Conservation (phyloP, 2,797 vertebrate species). For the Choloepus didactylus region DNA sequence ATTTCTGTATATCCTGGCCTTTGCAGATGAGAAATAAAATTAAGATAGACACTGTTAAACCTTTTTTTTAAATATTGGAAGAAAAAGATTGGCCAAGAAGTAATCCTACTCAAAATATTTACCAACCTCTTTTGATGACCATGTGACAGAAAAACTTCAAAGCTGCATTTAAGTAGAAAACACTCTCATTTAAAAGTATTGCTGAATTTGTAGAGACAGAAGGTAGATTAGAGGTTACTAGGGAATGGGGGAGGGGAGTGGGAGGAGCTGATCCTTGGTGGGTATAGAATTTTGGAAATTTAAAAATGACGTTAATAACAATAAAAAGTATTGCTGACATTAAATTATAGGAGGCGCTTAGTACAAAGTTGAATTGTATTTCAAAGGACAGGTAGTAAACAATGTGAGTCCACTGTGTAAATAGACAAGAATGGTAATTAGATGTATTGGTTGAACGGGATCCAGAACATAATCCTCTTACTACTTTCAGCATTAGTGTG, state of each 20-base stretch:
- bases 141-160: slow-evolving; percentile 3
- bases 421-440: neutral
- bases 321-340: neutral
- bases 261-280: too few species aligned
- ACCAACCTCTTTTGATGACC: neutral
- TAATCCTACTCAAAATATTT: neutral
- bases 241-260: too few species aligned
- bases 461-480: slow-evolving; percentile 32
- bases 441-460: slow-evolving; percentile 2
- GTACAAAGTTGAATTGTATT: neutral
- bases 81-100: neutral
- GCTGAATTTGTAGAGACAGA: neutral
- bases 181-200: neutral
- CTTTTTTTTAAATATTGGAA: neutral
- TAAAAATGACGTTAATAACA: too few species aligned
- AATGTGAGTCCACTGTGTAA: neutral
- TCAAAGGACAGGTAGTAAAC: slow-evolving; percentile 32
- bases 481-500: neutral
- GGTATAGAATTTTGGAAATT: too few species aligned
- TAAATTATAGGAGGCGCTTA: neutral
- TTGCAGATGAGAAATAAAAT: neutral
- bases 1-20: neutral
- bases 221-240: too few species aligned
- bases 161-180: neutral
- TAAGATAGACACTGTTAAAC: neutral